Conservation (phyloP, 1,140 invertebrate species). For the Metaphire vulgaris region DNA sequence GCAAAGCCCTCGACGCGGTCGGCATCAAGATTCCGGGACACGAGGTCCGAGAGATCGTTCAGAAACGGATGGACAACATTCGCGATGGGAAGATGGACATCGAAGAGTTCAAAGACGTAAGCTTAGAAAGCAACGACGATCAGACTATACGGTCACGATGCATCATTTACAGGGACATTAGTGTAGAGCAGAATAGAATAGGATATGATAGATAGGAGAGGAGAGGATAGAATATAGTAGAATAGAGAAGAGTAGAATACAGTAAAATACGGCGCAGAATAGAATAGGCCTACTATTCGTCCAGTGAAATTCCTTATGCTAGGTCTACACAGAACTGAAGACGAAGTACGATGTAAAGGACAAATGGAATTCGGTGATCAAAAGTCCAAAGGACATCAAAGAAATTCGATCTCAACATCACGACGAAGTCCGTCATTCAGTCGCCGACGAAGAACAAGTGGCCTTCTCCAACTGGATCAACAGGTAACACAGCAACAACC, state of each 20-base stretch:
- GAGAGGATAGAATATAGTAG: no score
- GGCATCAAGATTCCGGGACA: constrained; percentile 90
- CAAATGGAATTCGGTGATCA: constrained; percentile 15
- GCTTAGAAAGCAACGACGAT: no score
- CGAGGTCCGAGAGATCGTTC: constrained; percentile 81
- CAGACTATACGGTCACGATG: no score
- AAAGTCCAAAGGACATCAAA: constrained; percentile 2
- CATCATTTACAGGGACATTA: no score
- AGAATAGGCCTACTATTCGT: no score
- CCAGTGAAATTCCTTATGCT: no score
- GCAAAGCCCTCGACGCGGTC: constrained; percentile 77
- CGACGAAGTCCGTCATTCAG: constrained; percentile 67
- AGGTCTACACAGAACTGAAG: constrained; percentile 20
- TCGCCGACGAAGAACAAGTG: constrained; percentile 82
- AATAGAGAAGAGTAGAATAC: no score
- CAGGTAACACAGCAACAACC: constrained; percentile 57
- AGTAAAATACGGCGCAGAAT: no score
- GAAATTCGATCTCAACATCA: constrained; percentile 39
- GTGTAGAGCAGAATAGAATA: no score
- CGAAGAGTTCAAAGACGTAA: constrained; percentile 18
- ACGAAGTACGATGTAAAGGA: constrained; percentile 23
- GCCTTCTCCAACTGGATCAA: constrained; percentile 99
- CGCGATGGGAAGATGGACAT: constrained; percentile 19
- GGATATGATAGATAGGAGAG: no score
- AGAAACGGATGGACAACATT: neutral